phyloP scores from a whole-genome alignment of 2,888 invertebrate species.

The Anoplius nigerrimus region DNA sequence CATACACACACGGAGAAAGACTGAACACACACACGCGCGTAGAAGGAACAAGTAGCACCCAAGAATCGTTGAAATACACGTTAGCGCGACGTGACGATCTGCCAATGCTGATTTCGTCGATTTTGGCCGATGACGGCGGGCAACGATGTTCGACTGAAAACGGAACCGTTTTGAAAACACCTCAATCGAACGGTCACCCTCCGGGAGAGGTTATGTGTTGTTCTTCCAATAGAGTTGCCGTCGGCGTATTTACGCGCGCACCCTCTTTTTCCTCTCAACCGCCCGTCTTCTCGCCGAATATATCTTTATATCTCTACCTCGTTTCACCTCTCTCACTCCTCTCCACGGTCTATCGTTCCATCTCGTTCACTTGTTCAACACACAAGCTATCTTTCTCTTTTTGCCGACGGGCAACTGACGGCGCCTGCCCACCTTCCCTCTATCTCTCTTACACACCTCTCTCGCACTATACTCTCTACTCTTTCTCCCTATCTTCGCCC shows the following conservation, averaged over 20 bases:
- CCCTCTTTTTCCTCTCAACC: conserved; percentile 17
- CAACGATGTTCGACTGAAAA: conserved; percentile 8
- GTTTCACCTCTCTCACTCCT: neutral
- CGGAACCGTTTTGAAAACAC: conserved; percentile 25
- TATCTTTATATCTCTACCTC: too few relatives aligned
- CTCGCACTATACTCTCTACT: conserved; percentile 24
- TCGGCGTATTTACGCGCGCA: conserved; percentile 21
- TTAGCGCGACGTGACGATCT: conserved; percentile 10
- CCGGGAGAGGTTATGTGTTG: too few relatives aligned
- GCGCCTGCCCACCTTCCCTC: conserved; percentile 19
- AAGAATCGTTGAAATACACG: conserved; percentile 15
- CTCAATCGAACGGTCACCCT: conserved; percentile 14
- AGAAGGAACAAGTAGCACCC: conserved; percentile 14
- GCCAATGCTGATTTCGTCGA: neutral
- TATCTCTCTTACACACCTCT: conserved; percentile 10
- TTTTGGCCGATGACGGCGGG: conserved; percentile 2
- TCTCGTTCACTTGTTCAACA: neutral
- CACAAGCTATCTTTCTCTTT: neutral
- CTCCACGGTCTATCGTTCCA: neutral
- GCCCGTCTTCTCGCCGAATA: neutral
- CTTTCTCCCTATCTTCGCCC: neutral
- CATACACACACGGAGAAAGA: too few relatives aligned
- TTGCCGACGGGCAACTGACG: conserved; percentile 19
- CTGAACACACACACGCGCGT: too few relatives aligned
- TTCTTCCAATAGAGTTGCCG: neutral